Evolutionary conservation across 2,888 invertebrate species (phyloP), one percentile per base, ranked within the genome.

Genomic region (Allacma fusca): DNA sequence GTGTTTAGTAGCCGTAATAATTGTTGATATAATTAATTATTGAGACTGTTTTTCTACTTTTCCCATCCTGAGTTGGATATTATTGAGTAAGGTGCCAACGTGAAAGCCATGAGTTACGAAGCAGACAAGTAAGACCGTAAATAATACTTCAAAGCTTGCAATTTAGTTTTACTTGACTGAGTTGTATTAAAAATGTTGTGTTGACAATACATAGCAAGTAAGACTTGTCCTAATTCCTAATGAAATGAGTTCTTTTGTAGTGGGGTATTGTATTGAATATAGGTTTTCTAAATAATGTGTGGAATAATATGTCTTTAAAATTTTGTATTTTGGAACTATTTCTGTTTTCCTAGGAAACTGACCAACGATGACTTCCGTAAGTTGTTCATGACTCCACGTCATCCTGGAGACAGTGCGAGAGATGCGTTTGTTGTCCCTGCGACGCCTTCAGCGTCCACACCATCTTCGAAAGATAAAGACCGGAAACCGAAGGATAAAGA

Each of bases 331-430:
- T 50, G 21, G 21, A 44, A 44, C 62, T 23, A 43, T 26, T 19
- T 75, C n/a, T 16, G 62, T 19, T 34, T 75, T 43, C 64, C 19
- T 71, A 83, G 83, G 73, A 84, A 79, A 13, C 89, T 98, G 75
- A 97, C 97, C 12, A 98, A 98, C 89, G 98, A 96, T 86, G 98
- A 98, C 88, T 98, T 98, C 86, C 91, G 98, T 76, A 97, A 96
- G 86, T 88, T 98, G 73, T 88, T 98, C 83, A 97, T 97, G 93
- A 98, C 98, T 0, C 98, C 98, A 0, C 90, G 96, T 80, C 91
- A 93, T 7, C 92, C 93, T 0, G 81, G 84, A 2, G 81, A 81
- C 28, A 80, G 80, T 23, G 79, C 80, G 9, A 79, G 75, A 71
- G 24, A 77, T 23, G 44, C 81, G 57, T 75, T 81, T 21, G 78